Base-by-base conservation (phyloP, 1,140 invertebrate species). In the Arctopsyche grandis region DNA sequence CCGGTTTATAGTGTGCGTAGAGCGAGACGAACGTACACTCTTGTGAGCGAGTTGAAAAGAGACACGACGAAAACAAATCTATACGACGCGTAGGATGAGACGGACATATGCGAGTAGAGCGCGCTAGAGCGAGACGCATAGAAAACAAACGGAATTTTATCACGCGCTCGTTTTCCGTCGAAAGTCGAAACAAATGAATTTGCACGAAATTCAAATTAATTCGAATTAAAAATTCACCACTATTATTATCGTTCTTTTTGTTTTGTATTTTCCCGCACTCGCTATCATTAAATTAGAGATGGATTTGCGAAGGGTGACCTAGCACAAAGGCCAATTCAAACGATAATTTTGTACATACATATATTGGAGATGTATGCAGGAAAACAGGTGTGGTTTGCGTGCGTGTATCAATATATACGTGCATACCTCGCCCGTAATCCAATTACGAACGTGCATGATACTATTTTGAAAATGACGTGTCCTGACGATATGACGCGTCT, bases 1-100 rank as follows among this genome's bases (percentile, higher is more conserved):
- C 63, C 63, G 63, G 63, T 66, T 66, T 26, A 3, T n/a, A 66
- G 22, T 66, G 63, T 16, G 10, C 5, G 5, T 10, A 9, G 63
- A 44, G 58, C n/a, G 75, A 76, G 43, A 38, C 79, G 75, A 75
- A 75, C 71, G 79, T 79, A 76, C 86, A 66, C 80, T 80, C 84
- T 87, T 78, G 4, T 14, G 21, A 1, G 14, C 21, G 10, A 0
- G 24, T 29, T 12, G 5, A 22, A 66, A 24, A 85, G 87, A 87
- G 87, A 88, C 83, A 84, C 84, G 85, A 87, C 85, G 86, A 86
- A 88, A 88, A 88, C 87, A 88, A 88, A 87, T 88, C 87, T 87
- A 88, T 87, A 87, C 85, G 70, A 14, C 48, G 48, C 48, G 48
- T 52, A 3, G 48, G 12, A 16, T 16, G 48, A 52, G 16, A 52